These are phyloP conservation scores for Lottia scabra DNA, from an alignment of 2,888 invertebrate species.

Conservation along the genomic window DNA sequence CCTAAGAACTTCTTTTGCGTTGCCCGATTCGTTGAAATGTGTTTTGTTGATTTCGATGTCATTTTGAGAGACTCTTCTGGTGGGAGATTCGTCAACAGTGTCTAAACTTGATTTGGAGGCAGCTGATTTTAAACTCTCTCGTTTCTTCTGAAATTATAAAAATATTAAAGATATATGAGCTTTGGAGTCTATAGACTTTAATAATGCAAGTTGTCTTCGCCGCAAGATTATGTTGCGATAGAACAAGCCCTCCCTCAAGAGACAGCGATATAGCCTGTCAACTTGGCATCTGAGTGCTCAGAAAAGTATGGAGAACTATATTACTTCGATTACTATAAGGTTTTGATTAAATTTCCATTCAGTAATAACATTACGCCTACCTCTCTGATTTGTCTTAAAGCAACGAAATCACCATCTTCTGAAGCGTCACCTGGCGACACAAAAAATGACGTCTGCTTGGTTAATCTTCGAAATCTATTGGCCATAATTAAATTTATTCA, in stretches of 20 bases:
- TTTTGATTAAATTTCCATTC: not conserved
- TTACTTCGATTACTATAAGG: no score
- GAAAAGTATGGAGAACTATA: no score
- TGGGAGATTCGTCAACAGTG: constrained; percentile 1
- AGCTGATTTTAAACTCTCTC: not conserved
- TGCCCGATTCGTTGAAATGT: not conserved
- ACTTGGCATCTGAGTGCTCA: no score
- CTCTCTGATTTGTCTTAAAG: constrained; percentile 46
- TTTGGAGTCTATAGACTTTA: not conserved
- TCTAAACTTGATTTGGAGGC: not conserved
- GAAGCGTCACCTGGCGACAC: constrained; percentile 35
- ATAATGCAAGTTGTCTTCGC: no score
- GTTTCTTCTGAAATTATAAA: constrained; percentile 15
- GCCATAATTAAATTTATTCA: no score
- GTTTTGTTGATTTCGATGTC: constrained; percentile 14
- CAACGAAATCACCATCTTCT: constrained; percentile 61
- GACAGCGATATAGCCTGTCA: no score
- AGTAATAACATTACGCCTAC: constrained; percentile 29
- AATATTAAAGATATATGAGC: constrained; percentile 13
- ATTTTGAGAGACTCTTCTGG: constrained; percentile 9
- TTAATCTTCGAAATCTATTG: not conserved
- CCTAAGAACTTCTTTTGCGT: constrained; percentile 17
- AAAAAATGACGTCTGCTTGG: constrained; percentile 13
- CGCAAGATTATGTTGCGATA: no score
- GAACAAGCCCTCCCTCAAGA: no score